Evolutionary conservation across 2,113 vertebrate species (phyloP).

Genomic region (Ramphastos sulfuratus): DNA sequence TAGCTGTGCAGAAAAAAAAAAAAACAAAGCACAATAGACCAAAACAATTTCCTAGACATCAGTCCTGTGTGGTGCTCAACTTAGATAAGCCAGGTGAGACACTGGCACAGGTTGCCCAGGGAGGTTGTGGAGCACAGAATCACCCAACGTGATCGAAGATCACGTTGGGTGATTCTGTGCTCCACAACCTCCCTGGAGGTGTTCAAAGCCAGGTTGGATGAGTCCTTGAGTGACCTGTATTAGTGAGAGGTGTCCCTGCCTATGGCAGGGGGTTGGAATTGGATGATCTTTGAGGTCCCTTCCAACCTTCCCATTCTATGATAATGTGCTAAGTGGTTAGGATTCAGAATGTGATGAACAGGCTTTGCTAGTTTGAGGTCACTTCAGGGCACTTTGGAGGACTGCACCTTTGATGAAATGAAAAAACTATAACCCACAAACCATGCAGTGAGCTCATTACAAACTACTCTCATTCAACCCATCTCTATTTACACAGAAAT

Average conservation of each 20-base stretch:
- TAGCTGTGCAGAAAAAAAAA: not conserved
- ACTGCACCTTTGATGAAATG: not conserved
- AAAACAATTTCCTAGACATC: not conserved
- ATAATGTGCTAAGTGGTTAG: not conserved
- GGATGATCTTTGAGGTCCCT: no score
- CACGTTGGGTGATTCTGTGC: no score
- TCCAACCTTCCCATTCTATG: no score
- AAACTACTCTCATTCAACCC: not conserved
- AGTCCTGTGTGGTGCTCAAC: accelerated
- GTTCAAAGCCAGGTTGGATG: no score
- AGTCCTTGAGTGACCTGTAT: no score
- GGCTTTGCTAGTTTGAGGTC: not conserved
- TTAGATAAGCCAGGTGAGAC: not conserved
- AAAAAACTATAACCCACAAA: not conserved
- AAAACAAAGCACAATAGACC: not conserved
- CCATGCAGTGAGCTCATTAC: not conserved
- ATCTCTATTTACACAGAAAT: not conserved
- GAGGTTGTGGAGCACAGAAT: no score
- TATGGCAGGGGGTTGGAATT: no score
- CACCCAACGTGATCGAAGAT: no score
- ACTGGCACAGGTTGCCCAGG: no score
- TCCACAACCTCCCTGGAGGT: no score
- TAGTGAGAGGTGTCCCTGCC: no score
- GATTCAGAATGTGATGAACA: not conserved
- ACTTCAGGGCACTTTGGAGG: not conserved